These are phyloP conservation scores for Phylloscopus whistleri DNA, from an alignment of 2,113 vertebrate species.

Conservation along the genomic window DNA sequence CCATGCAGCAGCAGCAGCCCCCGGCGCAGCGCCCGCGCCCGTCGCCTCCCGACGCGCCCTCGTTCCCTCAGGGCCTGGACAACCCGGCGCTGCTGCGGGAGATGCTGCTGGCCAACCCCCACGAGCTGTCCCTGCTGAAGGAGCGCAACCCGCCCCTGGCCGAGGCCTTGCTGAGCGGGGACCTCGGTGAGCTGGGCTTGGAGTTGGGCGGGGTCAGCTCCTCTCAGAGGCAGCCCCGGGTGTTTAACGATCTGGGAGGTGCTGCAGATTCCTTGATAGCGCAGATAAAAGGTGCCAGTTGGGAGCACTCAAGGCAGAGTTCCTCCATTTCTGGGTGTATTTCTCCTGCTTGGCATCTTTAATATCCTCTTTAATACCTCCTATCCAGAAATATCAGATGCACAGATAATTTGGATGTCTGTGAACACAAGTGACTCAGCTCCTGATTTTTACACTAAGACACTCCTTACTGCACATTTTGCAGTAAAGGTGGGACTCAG, in stretches of 20 bases:
- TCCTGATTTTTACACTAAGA: background rate
- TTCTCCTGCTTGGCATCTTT: background rate
- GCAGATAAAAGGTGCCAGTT: background rate
- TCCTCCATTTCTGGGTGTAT: background rate
- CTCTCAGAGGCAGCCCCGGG: fast-evolving
- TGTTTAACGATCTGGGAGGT: background rate
- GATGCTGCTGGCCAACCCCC: constrained; percentile 94
- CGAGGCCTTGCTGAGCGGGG: constrained; percentile 93
- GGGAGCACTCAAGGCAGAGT: background rate
- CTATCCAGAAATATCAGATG: background rate
- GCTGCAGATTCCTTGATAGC: background rate
- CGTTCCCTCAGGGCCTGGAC: constrained; percentile 88
- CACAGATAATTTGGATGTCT: background rate
- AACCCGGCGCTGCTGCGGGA: constrained; percentile 90
- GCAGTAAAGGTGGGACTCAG: background rate
- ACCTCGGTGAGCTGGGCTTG: constrained; percentile 81
- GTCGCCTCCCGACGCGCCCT: constrained; percentile 53
- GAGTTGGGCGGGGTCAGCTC: background rate
- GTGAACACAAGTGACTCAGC: background rate
- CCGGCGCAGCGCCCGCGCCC: constrained; percentile 27
- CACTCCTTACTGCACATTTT: background rate
- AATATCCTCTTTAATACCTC: background rate
- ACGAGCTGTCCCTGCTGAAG: constrained; percentile 95
- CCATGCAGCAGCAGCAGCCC: constrained; percentile 64
- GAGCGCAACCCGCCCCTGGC: constrained; percentile 94